Evolutionary conservation across 2,113 vertebrate genomes (phyloP).

Genomic region (pig (Sus scrofa)): T2T-Sscrofa CM000830.6:60645001-60645500

Average conservation of each 20-base stretch:
- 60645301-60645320: neutral
- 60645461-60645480: conserved; percentile 55
- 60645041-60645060: conserved; percentile 30
- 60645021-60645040: neutral
- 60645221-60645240: conserved; percentile 52
- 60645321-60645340: conserved; percentile 48
- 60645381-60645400: neutral
- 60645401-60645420: conserved; percentile 60
- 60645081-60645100: conserved; percentile 6
- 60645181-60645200: conserved; percentile 44
- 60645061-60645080: neutral
- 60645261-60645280: conserved; percentile 37
- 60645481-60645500: conserved; percentile 41
- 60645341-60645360: conserved; percentile 65
- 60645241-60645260: conserved; percentile 22
- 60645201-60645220: conserved; percentile 42
- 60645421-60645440: conserved; percentile 16
- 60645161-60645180: neutral
- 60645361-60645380: conserved; percentile 66
- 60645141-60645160: conserved; percentile 59
- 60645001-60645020: neutral
- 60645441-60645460: conserved; percentile 32
- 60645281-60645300: conserved; percentile 60
- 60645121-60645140: conserved; percentile 31
- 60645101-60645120: conserved; percentile 32